Conservation (phyloP, 2,888 invertebrate species). For the Myathropa florea region DNA sequence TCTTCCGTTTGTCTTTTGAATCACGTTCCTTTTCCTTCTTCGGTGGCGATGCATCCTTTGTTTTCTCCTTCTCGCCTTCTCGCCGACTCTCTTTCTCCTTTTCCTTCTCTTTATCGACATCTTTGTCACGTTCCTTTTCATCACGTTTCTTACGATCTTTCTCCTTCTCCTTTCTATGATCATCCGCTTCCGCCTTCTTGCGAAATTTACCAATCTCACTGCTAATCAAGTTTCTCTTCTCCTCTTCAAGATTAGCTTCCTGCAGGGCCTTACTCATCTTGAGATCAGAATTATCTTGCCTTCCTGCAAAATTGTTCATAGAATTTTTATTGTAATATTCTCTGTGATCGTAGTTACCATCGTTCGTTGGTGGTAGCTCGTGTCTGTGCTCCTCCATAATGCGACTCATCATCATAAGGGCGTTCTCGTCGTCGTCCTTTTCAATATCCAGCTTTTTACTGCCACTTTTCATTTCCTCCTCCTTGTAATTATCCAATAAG, state of each 20-base stretch:
- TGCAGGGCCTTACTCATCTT: slow-evolving; percentile 84
- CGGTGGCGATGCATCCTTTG: slow-evolving; percentile 74
- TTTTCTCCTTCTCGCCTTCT: slow-evolving; percentile 61
- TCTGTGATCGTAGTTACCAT: slow-evolving; percentile 55
- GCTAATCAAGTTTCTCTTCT: slow-evolving; percentile 96
- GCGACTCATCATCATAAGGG: slow-evolving; percentile 88
- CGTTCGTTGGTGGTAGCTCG: slow-evolving; percentile 73
- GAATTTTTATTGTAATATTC: slow-evolving; percentile 42
- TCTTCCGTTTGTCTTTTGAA: slow-evolving; percentile 73
- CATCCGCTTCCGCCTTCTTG: slow-evolving; percentile 86
- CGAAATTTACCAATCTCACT: slow-evolving; percentile 98
- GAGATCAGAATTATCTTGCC: slow-evolving; percentile 75
- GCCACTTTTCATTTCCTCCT: slow-evolving; percentile 84
- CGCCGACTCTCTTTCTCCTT: slow-evolving; percentile 72
- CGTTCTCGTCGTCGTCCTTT: slow-evolving; percentile 84
- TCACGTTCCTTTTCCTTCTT: slow-evolving; percentile 77
- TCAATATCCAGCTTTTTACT: slow-evolving; percentile 83
- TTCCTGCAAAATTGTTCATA: slow-evolving; percentile 62
- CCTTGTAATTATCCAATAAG: slow-evolving; percentile 95
- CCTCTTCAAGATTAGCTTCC: slow-evolving; percentile 96
- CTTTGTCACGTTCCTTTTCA: slow-evolving; percentile 77
- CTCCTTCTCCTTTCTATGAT: slow-evolving; percentile 81
- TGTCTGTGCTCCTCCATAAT: slow-evolving; percentile 89
- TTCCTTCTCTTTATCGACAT: slow-evolving; percentile 80
- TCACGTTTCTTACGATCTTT: slow-evolving; percentile 81